phyloP scores from a whole-genome alignment of 2,797 vertebrate species.

The Decapterus maruadsi region DNA sequence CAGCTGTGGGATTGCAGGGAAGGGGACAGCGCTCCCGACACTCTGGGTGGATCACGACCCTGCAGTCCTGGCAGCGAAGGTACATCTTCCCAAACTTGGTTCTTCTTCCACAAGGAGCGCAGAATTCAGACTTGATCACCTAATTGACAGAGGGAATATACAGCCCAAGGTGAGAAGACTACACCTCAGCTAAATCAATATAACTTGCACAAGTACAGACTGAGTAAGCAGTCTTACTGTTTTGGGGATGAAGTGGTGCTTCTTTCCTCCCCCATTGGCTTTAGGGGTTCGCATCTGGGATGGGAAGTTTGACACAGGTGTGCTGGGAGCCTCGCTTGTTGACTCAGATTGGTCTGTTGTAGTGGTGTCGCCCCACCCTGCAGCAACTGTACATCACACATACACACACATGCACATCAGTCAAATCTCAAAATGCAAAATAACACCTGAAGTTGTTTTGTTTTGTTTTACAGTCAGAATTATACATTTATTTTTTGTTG shows the following conservation, averaged over 20 bases:
- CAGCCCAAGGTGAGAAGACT: neutral
- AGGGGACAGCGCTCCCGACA: constrained; percentile 91
- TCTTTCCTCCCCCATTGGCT: constrained; percentile 82
- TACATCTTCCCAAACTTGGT: constrained; percentile 95
- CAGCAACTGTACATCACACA: constrained; percentile 54
- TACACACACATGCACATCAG: neutral
- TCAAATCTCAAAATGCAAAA: constrained; percentile 13
- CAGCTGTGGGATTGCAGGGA: constrained; percentile 89
- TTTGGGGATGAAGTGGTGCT: constrained; percentile 93
- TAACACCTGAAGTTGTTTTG: neutral
- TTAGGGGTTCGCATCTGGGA: constrained; percentile 77
- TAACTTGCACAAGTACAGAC: neutral
- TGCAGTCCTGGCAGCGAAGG: constrained; percentile 93
- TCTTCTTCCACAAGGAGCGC: constrained; percentile 90
- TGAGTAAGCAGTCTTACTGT: constrained; percentile 82
- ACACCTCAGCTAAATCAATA: neutral
- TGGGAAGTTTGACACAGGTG: constrained; percentile 63
- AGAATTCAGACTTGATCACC: constrained; percentile 95
- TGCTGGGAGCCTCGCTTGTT: constrained; percentile 77
- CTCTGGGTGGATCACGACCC: constrained; percentile 90
- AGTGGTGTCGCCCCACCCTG: constrained; percentile 84
- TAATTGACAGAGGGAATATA: constrained; percentile 47
- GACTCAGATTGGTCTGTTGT: constrained; percentile 86
- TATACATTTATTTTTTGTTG: neutral
- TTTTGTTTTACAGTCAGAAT: neutral